Base-by-base conservation (phyloP, 2,797 vertebrate genomes). In the Sphaeramia orbicularis region DNA sequence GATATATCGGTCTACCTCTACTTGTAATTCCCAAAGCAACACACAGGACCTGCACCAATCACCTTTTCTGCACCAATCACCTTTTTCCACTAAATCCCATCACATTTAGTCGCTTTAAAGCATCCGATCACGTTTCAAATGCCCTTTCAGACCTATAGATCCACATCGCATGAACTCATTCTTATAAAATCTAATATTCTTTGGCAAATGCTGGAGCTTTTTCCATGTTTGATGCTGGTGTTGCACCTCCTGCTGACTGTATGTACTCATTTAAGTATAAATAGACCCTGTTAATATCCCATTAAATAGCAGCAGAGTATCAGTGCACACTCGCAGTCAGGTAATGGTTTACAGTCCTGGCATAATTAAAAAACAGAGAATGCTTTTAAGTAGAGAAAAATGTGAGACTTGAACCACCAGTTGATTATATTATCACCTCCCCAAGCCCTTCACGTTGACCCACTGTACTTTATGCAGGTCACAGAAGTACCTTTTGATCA, bases 211-310 rank as follows among this genome's bases (percentile, higher is more conserved):
- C 41, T 52, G 19, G 4, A 5, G 13, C 13, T 10, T 16, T 58
- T 24, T 15, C 4, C n/a, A 21, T 12, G 11, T 43, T 62, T 67
- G 27, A 42, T 18, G 36, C 43, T 38, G 16, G 10, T 27, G 7
- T 73, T 50, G 24, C 11, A n/a, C 18, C 11, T 24, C 6, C 42
- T 16, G 2, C 21, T 16, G 36, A n/a, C 18, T 57, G 35, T 51
- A n/a, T 55, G 32, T 15, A 32, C 1, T 10, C 30, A 15, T 32
- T 24, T 57, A 59, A 15, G 32, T 32, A 21, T 32, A n/a, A 15
- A 49, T 52, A 24, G 19, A 71, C 12, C 7, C 47, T 53, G 38
- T 50, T 37, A 14, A 40, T 44, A 10, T 65, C 36, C 11, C 10
- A 14, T 14, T 65, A 1, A 24, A 16, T 19, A 30, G 27, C 15